Evolutionary conservation across 2,888 invertebrate species (phyloP), one percentile per base, ranked within the genome.

Genomic region (Hirtodrosophila duncani): DNA sequence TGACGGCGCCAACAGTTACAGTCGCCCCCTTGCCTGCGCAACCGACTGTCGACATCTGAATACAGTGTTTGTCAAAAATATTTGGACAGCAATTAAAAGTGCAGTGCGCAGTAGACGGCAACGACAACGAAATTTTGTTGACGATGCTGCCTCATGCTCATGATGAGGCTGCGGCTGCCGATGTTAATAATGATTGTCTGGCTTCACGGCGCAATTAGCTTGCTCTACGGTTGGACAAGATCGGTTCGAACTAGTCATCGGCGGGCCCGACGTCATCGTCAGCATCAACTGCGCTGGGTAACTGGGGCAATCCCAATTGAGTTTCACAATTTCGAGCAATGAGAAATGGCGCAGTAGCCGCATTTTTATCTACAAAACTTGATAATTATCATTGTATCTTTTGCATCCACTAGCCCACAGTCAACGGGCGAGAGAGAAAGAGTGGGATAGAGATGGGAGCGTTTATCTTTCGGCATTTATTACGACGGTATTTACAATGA

Each of bases 41-140:
- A 21, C 7, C 42, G 55, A 10, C 66, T 56, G 63, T 48, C 50
- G 23, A 41, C 66, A 64, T 55, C 71, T 75, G 72, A 79, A 75
- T 79, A 75, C 68, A 62, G 38, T 79, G 59, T 72, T 72, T 72
- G 71, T 67, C 62, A 55, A 79, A 75, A 72, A 75, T 72, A 72
- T 72, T 72, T 79, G 72, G 57, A 53, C 77, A 67, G 72, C 77
- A 71, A 64, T 69, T 75, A 75, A 67, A 57, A 67, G 57, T 67
- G 80, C 77, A 72, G 43, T 71, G 77, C 80, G 80, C 80, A 72
- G 80, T 80, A 67, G 67, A 65, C 63, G 41, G 30, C 66, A 67
- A 63, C 67, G 62, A 50, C 10, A 48, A 41, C 41, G 29, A 36
- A 51, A 39, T n/a, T n/a, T n/a, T n/a, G n/a, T 38, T 31, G 13